Evolutionary conservation across 2,888 invertebrate species (phyloP), one percentile per base, ranked within the genome.

Genomic region (Podabrus alpinus): DNA sequence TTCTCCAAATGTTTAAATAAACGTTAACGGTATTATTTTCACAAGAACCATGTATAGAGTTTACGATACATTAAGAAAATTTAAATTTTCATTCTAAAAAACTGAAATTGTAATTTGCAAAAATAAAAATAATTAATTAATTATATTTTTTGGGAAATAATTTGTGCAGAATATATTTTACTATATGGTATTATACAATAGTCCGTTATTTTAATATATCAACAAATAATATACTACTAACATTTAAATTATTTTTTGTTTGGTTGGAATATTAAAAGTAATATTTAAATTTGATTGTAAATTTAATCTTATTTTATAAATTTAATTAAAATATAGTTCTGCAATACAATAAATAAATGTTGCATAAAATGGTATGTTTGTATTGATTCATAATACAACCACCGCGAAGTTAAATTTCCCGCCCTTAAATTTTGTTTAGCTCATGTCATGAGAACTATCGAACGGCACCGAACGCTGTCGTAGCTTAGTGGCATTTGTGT

Each of bases 391-490:
- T n/a, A 45, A 45, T 45, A 45, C 45, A n/a, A 45, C 45, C 45
- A 25, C 25, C 25, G 16, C 11, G 9, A 59, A 45, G 15, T 68
- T 45, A 15, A 68, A 68, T 16, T 45, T 68, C 68, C 16, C 68
- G 68, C 68, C 45, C 15, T 45, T n/a, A 45, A 45, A 45, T n/a
- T n/a, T n/a, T 45, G n/a, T 29, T 9, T 45, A 45, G 45, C 45
- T 45, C 45, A 45, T 45, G 45, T 45, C 45, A 45, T 45, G 45
- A 45, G n/a, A 45, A 45, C 45, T 45, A 45, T 64, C 62, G 62
- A 68, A 68, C 72, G 72, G 72, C 72, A 71, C 21, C 45, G 45
- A 45, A n/a, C 45, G 45, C 4, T 9, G 45, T n/a, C 45, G 45
- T 45, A 45, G 45, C 45, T 45, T 45, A 45, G 45, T 45, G 45